Evolutionary conservation across 1,140 invertebrate species (phyloP).

Genomic region (Ips typographus): DNA sequence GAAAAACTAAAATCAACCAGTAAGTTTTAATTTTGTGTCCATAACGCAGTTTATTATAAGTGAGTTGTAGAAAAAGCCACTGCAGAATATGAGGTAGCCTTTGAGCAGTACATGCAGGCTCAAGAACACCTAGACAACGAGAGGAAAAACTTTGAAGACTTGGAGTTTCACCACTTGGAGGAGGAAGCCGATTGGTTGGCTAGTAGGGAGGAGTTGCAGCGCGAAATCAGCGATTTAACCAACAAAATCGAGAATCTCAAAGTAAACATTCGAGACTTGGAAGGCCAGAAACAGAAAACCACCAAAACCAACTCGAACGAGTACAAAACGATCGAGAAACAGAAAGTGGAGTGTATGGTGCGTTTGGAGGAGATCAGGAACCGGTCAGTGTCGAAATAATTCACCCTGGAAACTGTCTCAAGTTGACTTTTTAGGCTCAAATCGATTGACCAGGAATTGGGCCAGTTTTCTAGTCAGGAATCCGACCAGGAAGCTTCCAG

Average conservation of each 20-base stretch:
- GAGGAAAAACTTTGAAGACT: constrained; percentile 83
- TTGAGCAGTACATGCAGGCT: constrained; percentile 64
- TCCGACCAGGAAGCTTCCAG: constrained; percentile 49
- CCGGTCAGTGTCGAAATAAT: constrained; percentile 2
- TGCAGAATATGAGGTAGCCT: constrained; percentile 44
- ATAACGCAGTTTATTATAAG: neutral
- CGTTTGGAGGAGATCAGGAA: constrained; percentile 45
- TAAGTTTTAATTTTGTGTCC: constrained; percentile 3
- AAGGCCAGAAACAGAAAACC: constrained; percentile 60
- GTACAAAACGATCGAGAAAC: constrained; percentile 46
- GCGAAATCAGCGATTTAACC: constrained; percentile 69
- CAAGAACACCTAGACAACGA: constrained; percentile 72
- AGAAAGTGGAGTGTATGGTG: constrained; percentile 45
- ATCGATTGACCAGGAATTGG: constrained; percentile 44
- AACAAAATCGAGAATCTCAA: constrained; percentile 66
- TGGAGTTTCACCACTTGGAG: constrained; percentile 92
- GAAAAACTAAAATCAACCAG: constrained; percentile 45
- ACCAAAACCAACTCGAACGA: constrained; percentile 46
- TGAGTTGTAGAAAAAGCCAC: constrained; percentile 23
- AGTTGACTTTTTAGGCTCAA: constrained; percentile 34
- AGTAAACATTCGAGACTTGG: constrained; percentile 64
- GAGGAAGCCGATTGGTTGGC: constrained; percentile 81
- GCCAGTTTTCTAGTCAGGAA: constrained; percentile 42
- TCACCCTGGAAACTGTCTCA: neutral
- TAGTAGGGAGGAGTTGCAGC: constrained; percentile 79